Conservation (phyloP, 2,113 vertebrate species). For the Odocoileus hemionus region DNA sequence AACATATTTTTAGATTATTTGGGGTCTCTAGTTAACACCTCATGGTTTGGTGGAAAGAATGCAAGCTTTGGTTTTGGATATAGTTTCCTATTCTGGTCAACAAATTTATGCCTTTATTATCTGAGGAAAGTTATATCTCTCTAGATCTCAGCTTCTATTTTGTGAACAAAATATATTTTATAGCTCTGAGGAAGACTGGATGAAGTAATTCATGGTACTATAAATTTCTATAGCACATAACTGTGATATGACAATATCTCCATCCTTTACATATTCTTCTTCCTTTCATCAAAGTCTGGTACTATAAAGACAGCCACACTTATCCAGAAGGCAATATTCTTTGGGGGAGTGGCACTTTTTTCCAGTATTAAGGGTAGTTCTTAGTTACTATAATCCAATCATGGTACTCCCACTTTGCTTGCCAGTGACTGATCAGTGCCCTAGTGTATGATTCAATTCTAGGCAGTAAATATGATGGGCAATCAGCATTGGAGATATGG, state of each 20-base stretch:
- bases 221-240: not conserved
- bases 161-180: not conserved
- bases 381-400: not conserved
- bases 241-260: rapidly evolving
- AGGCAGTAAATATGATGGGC: not conserved
- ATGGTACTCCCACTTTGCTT: not conserved
- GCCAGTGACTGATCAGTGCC: not conserved
- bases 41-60: not conserved
- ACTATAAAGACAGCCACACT: not conserved
- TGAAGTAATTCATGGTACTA: not conserved
- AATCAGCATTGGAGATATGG: not conserved
- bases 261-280: not conserved
- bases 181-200: not conserved
- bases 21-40: not conserved
- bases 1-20: not conserved
- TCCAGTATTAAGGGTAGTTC: not conserved
- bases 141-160: not conserved
- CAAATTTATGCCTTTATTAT: not conserved
- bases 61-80: not conserved
- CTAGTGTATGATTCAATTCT: not conserved
- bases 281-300: not conserved
- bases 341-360: not conserved
- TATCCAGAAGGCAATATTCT: not conserved
- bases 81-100: not conserved
- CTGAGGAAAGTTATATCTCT: not conserved